Conservation (phyloP, 2,888 invertebrate species). For the Holacanthella duospinosa region DNA sequence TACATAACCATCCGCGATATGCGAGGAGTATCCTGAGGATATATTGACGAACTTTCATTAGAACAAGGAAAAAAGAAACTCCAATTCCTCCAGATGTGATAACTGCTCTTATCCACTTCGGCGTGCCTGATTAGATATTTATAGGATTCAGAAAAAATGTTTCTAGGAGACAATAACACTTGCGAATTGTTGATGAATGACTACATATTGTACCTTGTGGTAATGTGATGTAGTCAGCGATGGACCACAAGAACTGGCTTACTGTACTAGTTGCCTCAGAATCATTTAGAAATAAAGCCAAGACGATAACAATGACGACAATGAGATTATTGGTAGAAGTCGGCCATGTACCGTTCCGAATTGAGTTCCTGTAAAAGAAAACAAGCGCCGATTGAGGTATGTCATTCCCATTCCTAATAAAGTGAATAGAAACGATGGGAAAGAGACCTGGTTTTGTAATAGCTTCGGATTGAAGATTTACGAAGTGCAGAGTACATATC, state of each 20-base stretch:
- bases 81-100: constrained; percentile 41
- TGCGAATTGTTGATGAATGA: too few species aligned
- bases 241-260: constrained; percentile 39
- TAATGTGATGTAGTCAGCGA: constrained; percentile 36
- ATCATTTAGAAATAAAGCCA: constrained; percentile 40
- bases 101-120: constrained; percentile 40
- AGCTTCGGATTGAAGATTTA: constrained; percentile 40
- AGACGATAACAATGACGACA: constrained; percentile 40
- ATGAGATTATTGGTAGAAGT: constrained; percentile 44
- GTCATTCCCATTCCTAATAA: too few species aligned
- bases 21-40: constrained; percentile 43
- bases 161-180: constrained; percentile 6
- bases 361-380: constrained; percentile 45
- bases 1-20: constrained; percentile 52
- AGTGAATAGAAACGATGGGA: background rate
- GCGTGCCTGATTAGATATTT: too few species aligned
- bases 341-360: constrained; percentile 45
- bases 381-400: too few species aligned
- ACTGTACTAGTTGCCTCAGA: constrained; percentile 38
- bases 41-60: constrained; percentile 43
- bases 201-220: constrained; percentile 18
- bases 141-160: constrained; percentile 22
- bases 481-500: constrained; percentile 41
- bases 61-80: constrained; percentile 42
- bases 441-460: constrained; percentile 41